Evolutionary conservation across 2,888 invertebrate genomes (phyloP).

Genomic region (Erannis defoliaria): DNA sequence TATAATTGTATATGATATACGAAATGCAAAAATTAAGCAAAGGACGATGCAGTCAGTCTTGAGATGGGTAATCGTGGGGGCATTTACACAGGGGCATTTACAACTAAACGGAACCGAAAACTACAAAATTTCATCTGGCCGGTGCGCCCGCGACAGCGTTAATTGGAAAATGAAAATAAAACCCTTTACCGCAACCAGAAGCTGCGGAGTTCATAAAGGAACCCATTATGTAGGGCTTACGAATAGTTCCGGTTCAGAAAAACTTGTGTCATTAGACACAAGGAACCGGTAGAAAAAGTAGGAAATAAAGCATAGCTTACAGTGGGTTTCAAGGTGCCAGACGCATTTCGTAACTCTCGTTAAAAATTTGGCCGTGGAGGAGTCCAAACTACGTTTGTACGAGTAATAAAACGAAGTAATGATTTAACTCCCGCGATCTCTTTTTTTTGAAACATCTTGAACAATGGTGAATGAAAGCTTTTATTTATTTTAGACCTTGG

Average conservation of each 20-base stretch:
- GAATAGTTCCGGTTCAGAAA: constrained; percentile 13
- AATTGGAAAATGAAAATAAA: constrained; percentile 27
- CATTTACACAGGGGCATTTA: no score
- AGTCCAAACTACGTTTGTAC: constrained; percentile 8
- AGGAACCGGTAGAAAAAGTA: constrained; percentile 1
- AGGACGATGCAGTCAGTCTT: no score
- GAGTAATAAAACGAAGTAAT: constrained; percentile 12
- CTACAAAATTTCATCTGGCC: constrained; percentile 10
- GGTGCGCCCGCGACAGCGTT: constrained; percentile 13
- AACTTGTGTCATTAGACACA: constrained; percentile 17
- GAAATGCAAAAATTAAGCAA: no score
- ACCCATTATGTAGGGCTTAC: constrained; percentile 21
- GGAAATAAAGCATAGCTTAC: constrained; percentile 7
- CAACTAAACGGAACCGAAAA: no score
- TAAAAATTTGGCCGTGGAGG: constrained; percentile 13
- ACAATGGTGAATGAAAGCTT: no score
- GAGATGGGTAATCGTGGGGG: no score
- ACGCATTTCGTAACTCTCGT: constrained; percentile 15
- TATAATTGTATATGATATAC: no score
- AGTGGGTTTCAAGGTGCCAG: constrained; percentile 3
- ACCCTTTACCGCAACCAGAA: constrained; percentile 24
- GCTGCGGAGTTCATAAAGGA: constrained; percentile 15
- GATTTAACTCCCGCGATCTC: constrained; percentile 1
- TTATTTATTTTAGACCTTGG: no score
- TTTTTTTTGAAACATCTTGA: constrained; percentile 1